A percentile compares a stretch with the other conserved stretches of the same genome.
Conservation (phyloP, 2,113 vertebrate genomes). For the Psettodes erumei region DNA sequence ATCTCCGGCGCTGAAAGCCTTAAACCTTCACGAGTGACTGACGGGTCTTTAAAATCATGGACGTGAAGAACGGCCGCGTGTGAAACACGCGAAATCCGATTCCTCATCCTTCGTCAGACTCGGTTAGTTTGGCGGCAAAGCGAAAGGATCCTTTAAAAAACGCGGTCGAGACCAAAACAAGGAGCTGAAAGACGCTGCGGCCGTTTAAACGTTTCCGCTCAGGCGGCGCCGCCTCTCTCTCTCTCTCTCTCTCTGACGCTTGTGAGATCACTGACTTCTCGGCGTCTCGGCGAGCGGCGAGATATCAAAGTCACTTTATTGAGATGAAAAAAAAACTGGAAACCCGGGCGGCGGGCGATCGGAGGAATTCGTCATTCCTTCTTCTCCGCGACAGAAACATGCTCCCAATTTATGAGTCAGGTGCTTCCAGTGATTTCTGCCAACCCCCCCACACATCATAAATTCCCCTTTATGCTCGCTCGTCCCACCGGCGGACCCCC, state of each 20-base stretch:
- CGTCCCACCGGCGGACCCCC: conserved; percentile 67
- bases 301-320: conserved; percentile 69
- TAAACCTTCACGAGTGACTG: too few species aligned
- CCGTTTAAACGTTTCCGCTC: conserved; percentile 18
- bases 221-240: too few species aligned
- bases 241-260: too few species aligned
- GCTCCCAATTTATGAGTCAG: conserved; percentile 78
- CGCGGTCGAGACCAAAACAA: neutral
- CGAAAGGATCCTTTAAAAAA: too few species aligned
- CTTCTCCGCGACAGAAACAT: conserved; percentile 72
- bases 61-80: too few species aligned
- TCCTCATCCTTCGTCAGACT: too few species aligned
- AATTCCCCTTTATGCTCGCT: conserved; percentile 76
- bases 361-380: conserved; percentile 73
- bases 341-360: conserved; percentile 38
- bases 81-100: too few species aligned
- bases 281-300: too few species aligned
- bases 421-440: conserved; percentile 76
- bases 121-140: too few species aligned
- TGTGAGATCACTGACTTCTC: too few species aligned
- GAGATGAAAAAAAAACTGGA: conserved; percentile 76
- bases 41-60: too few species aligned
- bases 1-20: too few species aligned
- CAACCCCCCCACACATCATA: conserved; percentile 72
- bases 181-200: neutral